Evolutionary conservation across 2,888 invertebrate genomes (phyloP).

Genomic region (Tuta absoluta): DNA sequence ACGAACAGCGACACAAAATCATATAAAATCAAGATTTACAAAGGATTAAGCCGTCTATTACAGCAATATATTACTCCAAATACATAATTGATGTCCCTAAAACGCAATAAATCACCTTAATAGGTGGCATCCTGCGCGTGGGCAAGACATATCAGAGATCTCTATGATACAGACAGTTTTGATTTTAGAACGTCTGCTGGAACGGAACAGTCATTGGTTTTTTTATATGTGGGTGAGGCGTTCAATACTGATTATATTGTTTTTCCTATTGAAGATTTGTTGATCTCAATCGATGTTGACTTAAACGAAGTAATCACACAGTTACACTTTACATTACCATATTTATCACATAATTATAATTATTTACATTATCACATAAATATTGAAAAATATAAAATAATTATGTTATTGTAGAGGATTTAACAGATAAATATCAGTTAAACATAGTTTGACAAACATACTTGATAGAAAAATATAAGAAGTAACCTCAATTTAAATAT

Average conservation of each 20-base stretch:
- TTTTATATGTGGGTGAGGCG: slow-evolving; percentile 2
- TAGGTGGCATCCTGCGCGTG: slow-evolving; percentile 18
- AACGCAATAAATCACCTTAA: slow-evolving; percentile 3
- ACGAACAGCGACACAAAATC: neutral
- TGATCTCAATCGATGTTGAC: too few species aligned
- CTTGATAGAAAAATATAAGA: too few species aligned
- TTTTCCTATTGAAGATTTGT: neutral
- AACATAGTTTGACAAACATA: too few species aligned
- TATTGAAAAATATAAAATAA: too few species aligned
- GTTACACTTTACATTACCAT: too few species aligned
- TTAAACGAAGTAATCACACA: too few species aligned
- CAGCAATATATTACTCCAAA: slow-evolving; percentile 15
- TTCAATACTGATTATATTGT: neutral
- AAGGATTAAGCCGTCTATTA: neutral
- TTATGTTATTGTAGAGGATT: too few species aligned
- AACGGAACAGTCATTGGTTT: neutral
- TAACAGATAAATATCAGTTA: too few species aligned
- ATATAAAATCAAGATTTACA: slow-evolving; percentile 1
- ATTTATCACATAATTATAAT: too few species aligned
- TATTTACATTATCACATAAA: too few species aligned
- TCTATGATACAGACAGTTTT: slow-evolving; percentile 5
- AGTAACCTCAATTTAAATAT: too few species aligned
- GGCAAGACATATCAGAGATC: slow-evolving; percentile 8
- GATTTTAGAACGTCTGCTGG: neutral
- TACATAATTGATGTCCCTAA: slow-evolving; percentile 5